Evolutionary conservation across 2,888 invertebrate genomes (phyloP).

Genomic region (Choristoneura rosaceana): DNA sequence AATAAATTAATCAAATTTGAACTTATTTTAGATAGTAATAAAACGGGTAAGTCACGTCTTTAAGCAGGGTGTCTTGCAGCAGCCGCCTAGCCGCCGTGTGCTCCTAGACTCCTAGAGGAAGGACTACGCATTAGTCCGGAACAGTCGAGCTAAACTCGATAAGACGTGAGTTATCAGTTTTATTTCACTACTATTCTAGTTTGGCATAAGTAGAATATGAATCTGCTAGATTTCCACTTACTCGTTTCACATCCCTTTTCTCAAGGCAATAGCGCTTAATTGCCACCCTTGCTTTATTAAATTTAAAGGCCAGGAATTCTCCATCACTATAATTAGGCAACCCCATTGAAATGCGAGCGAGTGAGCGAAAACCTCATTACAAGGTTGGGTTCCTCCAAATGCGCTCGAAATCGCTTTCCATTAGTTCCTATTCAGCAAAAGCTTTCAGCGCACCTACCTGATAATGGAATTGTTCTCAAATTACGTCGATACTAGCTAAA

Average conservation of each 20-base stretch:
- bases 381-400: slow-evolving; percentile 40
- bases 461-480: slow-evolving; percentile 33
- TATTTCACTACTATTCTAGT: too few relatives aligned
- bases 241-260: slow-evolving; percentile 11
- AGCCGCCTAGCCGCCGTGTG: too few relatives aligned
- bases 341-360: slow-evolving; percentile 39
- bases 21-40: too few relatives aligned
- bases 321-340: slow-evolving; percentile 35
- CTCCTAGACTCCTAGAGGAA: too few relatives aligned
- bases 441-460: slow-evolving; percentile 18
- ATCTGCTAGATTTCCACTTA: neutral
- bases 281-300: slow-evolving; percentile 28
- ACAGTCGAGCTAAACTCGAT: too few relatives aligned
- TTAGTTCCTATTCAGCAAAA: slow-evolving; percentile 38
- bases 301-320: slow-evolving; percentile 37
- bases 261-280: slow-evolving; percentile 19
- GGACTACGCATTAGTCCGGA: too few relatives aligned
- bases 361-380: slow-evolving; percentile 41
- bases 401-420: slow-evolving; percentile 39
- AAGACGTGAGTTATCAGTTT: too few relatives aligned
- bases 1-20: too few relatives aligned
- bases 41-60: too few relatives aligned
- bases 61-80: too few relatives aligned
- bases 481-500: neutral
- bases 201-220: too few relatives aligned